Conservation (phyloP, 2,888 invertebrate species). For the Drosophila glabriapex region DNA sequence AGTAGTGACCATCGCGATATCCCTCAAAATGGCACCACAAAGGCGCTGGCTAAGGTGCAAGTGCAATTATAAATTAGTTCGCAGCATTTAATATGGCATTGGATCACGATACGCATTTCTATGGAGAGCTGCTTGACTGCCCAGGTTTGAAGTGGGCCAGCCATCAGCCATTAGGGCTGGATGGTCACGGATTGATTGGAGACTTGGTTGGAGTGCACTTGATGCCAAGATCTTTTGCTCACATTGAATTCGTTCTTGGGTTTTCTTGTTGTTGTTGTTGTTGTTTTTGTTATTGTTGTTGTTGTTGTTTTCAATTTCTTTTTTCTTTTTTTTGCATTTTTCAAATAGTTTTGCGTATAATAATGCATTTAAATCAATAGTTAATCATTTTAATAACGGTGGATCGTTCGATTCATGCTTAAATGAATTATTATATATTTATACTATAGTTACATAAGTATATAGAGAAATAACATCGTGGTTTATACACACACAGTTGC, state of each 20-base stretch:
- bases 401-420: conserved; percentile 82
- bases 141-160: not conserved
- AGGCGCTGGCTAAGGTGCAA: conserved; percentile 2
- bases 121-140: not conserved
- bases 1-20: not conserved
- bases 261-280: conserved; percentile 22
- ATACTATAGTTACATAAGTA: conserved; percentile 49
- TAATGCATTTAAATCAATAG: conserved; percentile 59
- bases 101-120: conserved; percentile 10
- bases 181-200: not conserved
- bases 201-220: conserved; percentile 15
- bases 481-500: conserved; percentile 24
- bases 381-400: conserved; percentile 82
- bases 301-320: conserved; percentile 35
- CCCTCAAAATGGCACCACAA: conserved; percentile 1
- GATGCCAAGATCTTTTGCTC: conserved; percentile 29
- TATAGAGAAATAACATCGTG: conserved; percentile 59
- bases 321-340: conserved; percentile 29
- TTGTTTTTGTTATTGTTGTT: conserved; percentile 7
- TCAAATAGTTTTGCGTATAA: conserved; percentile 33
- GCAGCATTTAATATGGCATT: conserved; percentile 43
- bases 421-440: conserved; percentile 71
- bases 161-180: conserved; percentile 7
- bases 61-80: conserved; percentile 6
- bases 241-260: conserved; percentile 41